A percentile compares a stretch with the other conserved stretches of the same genome.
phyloP scores from a whole-genome alignment of 1,140 invertebrate species.

The Gonioctena quinquepunctata region DNA sequence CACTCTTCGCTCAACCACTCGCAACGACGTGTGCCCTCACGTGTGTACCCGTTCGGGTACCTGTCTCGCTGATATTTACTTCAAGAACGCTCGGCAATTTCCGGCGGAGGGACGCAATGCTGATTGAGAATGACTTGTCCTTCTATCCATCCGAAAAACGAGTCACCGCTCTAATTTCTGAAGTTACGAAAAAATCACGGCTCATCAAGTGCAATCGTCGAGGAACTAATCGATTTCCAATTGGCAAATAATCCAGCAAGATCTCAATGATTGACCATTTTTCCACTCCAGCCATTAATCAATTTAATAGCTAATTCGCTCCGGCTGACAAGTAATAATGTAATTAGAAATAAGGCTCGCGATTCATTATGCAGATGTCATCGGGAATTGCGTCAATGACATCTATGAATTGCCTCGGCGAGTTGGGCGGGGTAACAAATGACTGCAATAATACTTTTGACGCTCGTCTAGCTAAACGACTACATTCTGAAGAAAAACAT shows the following conservation, averaged over 20 bases:
- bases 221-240: not conserved
- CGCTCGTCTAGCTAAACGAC: not conserved
- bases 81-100: too few relatives aligned
- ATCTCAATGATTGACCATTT: not conserved
- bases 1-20: too few relatives aligned
- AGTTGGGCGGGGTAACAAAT: constrained; percentile 4
- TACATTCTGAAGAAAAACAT: not conserved
- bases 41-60: too few relatives aligned
- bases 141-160: too few relatives aligned
- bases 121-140: too few relatives aligned
- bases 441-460: not conserved
- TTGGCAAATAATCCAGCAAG: not conserved
- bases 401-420: not conserved
- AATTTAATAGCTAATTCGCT: not conserved
- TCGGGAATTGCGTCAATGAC: constrained; percentile 1
- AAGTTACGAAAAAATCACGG: too few relatives aligned
- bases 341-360: not conserved
- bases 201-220: too few relatives aligned
- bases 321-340: constrained; percentile 3
- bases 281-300: not conserved
- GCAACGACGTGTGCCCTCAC: too few relatives aligned
- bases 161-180: too few relatives aligned
- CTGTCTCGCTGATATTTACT: too few relatives aligned
- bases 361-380: constrained; percentile 9
- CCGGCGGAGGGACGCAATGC: too few relatives aligned